These are phyloP conservation scores for Aptenodytes patagonicus DNA, from an alignment of 2,113 vertebrate species.

Conservation along the genomic window DNA sequence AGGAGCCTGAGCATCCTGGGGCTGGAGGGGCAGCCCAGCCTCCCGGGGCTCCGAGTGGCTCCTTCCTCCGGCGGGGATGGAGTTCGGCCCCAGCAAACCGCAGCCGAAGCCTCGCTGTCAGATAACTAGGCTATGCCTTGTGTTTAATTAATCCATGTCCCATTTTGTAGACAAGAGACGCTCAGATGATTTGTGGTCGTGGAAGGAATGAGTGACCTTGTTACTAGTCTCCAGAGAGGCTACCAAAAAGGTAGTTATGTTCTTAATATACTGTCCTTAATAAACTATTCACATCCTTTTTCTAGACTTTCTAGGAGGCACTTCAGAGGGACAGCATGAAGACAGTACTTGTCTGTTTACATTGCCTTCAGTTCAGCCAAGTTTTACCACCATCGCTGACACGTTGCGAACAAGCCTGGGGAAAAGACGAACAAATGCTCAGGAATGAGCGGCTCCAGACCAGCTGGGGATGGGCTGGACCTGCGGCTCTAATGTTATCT, in stretches of 20 bases:
- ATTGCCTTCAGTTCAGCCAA: neutral
- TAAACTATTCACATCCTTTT: neutral
- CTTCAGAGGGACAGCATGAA: neutral
- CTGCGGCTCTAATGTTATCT: rapidly evolving
- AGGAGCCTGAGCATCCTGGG: neutral
- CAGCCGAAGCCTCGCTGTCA: neutral
- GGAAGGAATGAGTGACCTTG: neutral
- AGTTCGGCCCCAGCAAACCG: rapidly evolving
- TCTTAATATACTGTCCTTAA: neutral
- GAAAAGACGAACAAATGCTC: neutral
- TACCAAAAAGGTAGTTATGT: neutral
- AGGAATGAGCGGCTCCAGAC: neutral
- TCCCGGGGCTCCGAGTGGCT: neutral
- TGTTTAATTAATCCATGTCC: neutral
- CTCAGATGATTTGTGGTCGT: neutral
- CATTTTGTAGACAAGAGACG: neutral
- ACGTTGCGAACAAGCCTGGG: neutral
- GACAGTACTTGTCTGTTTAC: neutral
- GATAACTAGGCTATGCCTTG: neutral
- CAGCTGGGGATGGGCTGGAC: neutral
- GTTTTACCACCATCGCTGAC: conserved; percentile 20
- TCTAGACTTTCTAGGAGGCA: neutral
- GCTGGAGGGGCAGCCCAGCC: neutral
- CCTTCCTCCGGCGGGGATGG: neutral
- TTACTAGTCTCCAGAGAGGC: neutral